Evolutionary conservation across 2,888 invertebrate genomes (phyloP), one percentile per base, ranked within the genome.

Genomic region (Chesias legatella): DNA sequence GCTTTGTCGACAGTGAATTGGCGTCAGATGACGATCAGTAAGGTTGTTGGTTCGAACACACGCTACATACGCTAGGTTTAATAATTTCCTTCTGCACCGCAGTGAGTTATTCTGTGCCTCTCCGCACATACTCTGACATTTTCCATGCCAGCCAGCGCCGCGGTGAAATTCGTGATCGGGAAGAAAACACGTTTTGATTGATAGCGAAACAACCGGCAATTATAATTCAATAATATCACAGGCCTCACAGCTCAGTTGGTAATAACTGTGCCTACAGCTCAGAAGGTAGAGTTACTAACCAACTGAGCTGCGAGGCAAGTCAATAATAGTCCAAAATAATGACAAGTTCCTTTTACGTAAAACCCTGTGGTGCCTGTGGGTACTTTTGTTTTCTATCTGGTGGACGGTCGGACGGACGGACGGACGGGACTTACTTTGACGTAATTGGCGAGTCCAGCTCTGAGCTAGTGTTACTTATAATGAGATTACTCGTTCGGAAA

Each of bases 91-190:
- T 17, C 13, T 17, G 13, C 13, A 17, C 13, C 3, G 13, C 13
- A 17, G 3, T 17, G 13, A 17, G 2, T 2, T 17, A 17, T 17
- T 17, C 13, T 17, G 13, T 17, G 13, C 40, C 56, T 55, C 48
- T 59, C 60, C 29, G 22, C 60, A 65, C 64, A 63, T 53, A 66
- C 67, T 67, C 72, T 76, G 77, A 76, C 77, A 77, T 78, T 78
- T 77, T 73, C 63, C 76, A 74, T 74, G 76, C 64, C 56, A 17
- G 13, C n/a, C n/a, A n/a, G n/a, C n/a, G 13, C 13, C 13, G 3
- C 3, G 60, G 74, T 67, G 74, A 75, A 71, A 74, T 73, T 78
- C 73, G 73, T 73, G 72, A 73, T 71, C 71, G 68, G 65, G 69
- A 73, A 75, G 75, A 73, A 72, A 73, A 67, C 67, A 49, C 48